Evolutionary conservation across 1,140 invertebrate genomes (phyloP).

Genomic region (Asbolus verrucosus): DNA sequence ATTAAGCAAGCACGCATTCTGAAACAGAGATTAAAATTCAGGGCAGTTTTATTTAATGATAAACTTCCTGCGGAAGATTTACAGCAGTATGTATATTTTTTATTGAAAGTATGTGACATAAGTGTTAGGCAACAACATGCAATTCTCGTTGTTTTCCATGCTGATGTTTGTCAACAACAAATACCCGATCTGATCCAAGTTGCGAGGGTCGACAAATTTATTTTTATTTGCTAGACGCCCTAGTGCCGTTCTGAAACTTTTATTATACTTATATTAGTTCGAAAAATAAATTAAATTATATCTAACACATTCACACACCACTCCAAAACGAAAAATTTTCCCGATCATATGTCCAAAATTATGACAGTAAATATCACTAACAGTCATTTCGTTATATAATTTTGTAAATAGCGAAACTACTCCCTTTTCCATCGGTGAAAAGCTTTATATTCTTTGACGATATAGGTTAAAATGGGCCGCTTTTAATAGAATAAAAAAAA

Average conservation of each 20-base stretch:
- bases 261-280: conserved; percentile 11
- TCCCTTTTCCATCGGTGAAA: no score
- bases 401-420: no score
- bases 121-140: conserved; percentile 7
- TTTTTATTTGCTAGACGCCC: conserved; percentile 3
- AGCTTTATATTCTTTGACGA: no score
- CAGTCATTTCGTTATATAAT: no score
- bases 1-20: conserved; percentile 1
- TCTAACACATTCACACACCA: background rate
- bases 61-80: conserved; percentile 28
- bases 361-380: no score
- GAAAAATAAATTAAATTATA: conserved; percentile 7
- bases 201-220: conserved; percentile 7
- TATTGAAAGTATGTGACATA: conserved; percentile 5
- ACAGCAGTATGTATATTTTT: conserved; percentile 21
- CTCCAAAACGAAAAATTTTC: conserved; percentile 14
- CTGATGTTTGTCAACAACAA: background rate
- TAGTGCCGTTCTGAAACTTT: background rate
- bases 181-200: background rate
- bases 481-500: no score
- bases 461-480: no score
- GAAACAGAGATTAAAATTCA: background rate
- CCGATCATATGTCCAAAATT: no score
- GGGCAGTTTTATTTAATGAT: conserved; percentile 30
- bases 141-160: conserved; percentile 8